Evolutionary conservation across 1,140 invertebrate genomes (phyloP).

Genomic region (Pseudomyrmex pallidus): DNA sequence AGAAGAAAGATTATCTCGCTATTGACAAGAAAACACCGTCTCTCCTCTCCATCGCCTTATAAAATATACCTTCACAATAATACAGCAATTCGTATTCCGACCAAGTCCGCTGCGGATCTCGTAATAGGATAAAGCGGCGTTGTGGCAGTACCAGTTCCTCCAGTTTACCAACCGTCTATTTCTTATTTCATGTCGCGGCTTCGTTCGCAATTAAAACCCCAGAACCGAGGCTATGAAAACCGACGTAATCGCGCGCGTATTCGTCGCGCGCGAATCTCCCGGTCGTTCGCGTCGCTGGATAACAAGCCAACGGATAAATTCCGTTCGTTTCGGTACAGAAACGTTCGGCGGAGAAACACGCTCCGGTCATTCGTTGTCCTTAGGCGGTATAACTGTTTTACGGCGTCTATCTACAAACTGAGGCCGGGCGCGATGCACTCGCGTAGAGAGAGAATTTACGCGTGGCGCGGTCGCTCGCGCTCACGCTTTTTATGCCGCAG

Average conservation of each 20-base stretch:
- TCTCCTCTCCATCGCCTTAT: not conserved
- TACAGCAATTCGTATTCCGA: not conserved
- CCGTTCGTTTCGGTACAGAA: not conserved
- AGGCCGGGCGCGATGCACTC: not conserved
- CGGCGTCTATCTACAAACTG: conserved; percentile 20
- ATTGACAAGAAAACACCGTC: not conserved
- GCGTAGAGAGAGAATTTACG: conserved; percentile 15
- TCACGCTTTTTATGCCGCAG: conserved; percentile 24
- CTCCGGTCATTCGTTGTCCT: conserved; percentile 16
- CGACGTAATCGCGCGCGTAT: not conserved
- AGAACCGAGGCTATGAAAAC: not conserved
- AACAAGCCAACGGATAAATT: conserved; percentile 31
- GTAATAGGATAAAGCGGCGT: not conserved
- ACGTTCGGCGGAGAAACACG: not conserved
- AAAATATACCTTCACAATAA: conserved; percentile 15
- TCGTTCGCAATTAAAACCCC: conserved; percentile 26
- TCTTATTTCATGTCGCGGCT: conserved; percentile 11
- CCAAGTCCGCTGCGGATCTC: not conserved
- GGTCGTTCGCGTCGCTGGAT: conserved; percentile 6
- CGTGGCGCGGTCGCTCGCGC: not conserved
- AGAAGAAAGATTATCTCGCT: not conserved
- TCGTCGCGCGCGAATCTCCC: not conserved
- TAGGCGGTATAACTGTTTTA: conserved; percentile 50
- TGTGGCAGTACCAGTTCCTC: not conserved
- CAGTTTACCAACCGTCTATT: not conserved